These are phyloP conservation scores for Subanguina moxae DNA, from an alignment of 1,140 invertebrate species.

Conservation along the genomic window DNA sequence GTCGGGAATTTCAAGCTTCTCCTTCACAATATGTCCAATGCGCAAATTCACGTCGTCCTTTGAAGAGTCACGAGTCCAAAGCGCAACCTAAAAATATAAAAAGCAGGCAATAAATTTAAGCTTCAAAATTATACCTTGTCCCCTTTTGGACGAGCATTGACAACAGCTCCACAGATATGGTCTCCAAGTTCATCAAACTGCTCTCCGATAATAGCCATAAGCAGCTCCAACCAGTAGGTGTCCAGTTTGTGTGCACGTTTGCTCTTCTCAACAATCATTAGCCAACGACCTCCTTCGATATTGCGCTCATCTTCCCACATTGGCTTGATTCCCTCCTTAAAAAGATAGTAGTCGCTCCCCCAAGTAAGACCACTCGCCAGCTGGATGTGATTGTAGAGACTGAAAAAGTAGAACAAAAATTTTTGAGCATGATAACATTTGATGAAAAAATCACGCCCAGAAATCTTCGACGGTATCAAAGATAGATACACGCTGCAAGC, in stretches of 20 bases:
- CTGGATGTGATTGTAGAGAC: conserved; percentile 91
- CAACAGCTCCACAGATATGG: conserved; percentile 86
- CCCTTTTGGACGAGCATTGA: conserved; percentile 81
- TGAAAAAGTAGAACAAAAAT: conserved; percentile 59
- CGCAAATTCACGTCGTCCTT: conserved; percentile 70
- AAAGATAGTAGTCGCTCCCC: conserved; percentile 90
- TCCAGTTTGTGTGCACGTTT: conserved; percentile 72
- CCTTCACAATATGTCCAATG: conserved; percentile 61
- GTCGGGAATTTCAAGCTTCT: conserved; percentile 50
- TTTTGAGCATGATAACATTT: conserved; percentile 1
- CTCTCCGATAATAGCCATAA: conserved; percentile 92
- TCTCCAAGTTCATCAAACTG: conserved; percentile 84
- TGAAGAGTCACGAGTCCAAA: conserved; percentile 81
- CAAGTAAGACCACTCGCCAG: conserved; percentile 78
- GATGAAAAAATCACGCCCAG: conserved; percentile 74
- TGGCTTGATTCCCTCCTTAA: conserved; percentile 81
- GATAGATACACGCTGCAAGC: conserved; percentile 78
- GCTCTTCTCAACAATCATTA: conserved; percentile 66
- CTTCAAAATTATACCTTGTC: conserved; percentile 76
- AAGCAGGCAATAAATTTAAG: neutral
- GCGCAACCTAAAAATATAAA: conserved; percentile 53
- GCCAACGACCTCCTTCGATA: conserved; percentile 79
- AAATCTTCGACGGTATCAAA: conserved; percentile 98
- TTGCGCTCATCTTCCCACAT: conserved; percentile 96
- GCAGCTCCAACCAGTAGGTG: conserved; percentile 85